These are phyloP conservation scores for Pygocentrus nattereri DNA, from an alignment of 2,797 vertebrate genomes.

Conservation along the genomic window DNA sequence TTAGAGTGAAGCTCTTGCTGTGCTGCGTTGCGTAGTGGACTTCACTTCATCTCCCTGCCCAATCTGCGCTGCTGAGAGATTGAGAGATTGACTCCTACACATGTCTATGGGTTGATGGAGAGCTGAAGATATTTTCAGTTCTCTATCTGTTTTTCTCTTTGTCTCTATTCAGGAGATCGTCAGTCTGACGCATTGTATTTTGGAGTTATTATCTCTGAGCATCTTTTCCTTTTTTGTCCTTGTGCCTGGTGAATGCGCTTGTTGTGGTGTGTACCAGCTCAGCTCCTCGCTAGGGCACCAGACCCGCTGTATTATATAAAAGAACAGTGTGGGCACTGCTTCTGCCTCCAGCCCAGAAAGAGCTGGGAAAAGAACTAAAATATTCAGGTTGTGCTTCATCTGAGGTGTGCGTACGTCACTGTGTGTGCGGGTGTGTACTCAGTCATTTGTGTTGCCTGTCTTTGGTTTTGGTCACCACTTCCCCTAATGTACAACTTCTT, in stretches of 20 bases:
- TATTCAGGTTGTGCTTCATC: slow-evolving; percentile 70
- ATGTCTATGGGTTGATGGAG: slow-evolving; percentile 50
- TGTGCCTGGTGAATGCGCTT: slow-evolving; percentile 9
- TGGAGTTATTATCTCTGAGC: not conserved
- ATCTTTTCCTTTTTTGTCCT: slow-evolving; percentile 6
- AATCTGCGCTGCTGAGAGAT: slow-evolving; percentile 47
- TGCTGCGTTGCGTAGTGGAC: slow-evolving; percentile 56
- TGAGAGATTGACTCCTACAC: slow-evolving; percentile 60
- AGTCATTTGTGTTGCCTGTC: not conserved
- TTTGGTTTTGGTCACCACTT: not conserved
- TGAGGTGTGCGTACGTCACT: not conserved
- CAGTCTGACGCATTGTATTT: slow-evolving; percentile 25
- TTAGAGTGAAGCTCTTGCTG: slow-evolving; percentile 55
- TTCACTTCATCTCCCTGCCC: slow-evolving; percentile 44
- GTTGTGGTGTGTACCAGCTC: slow-evolving; percentile 63
- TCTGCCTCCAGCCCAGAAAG: slow-evolving; percentile 77
- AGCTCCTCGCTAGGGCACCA: slow-evolving; percentile 70
- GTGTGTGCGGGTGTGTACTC: not conserved
- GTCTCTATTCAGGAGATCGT: slow-evolving; percentile 34
- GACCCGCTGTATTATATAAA: slow-evolving; percentile 80
- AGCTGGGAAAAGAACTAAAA: slow-evolving; percentile 76
- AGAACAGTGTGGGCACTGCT: slow-evolving; percentile 79
- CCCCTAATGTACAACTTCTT: not conserved
- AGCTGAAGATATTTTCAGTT: slow-evolving; percentile 24
- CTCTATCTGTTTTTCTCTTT: slow-evolving; percentile 34